Evolutionary conservation across 2,797 vertebrate genomes (phyloP), one percentile per base, ranked within the genome.

Genomic region (Danio jaintianensis): DNA sequence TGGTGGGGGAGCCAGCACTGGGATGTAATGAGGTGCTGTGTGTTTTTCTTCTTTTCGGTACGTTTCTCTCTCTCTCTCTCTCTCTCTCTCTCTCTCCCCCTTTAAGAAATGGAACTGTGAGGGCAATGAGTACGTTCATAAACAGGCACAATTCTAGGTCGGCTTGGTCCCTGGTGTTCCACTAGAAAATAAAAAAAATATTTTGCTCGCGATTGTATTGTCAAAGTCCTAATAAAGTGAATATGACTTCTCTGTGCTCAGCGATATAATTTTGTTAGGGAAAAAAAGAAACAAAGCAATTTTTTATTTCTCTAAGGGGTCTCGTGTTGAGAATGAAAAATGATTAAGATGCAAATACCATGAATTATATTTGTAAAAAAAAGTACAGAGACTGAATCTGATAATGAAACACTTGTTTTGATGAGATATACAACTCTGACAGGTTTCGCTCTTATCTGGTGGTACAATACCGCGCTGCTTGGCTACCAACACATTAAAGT

Each of bases 71-170:
- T 72, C 53, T 48, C 80, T 50, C 66, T 75, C 20, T 53, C 48
- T 61, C 16, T 13, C 10, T 67, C 67, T 76, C 67, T 70, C 58
- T 62, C 83, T 83, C 80, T 83, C 66, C 89, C 88, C 75, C 59
- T 90, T 89, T 91, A 90, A 88, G 85, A 92, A 92, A 91, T 92
- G 89, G 89, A 92, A 91, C 92, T 91, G 88, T 90, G 90, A 93
- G 92, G 90, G 92, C 91, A 90, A 91, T 83, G 90, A 85, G 92
- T 92, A 91, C 89, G 89, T 90, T 87, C 85, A 92, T 88, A 91
- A 92, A 89, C 87, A 92, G 90, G 89, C 91, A 85, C 86, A 89
- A 93, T 94, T 94, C 93, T 93, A 92, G 92, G 92, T 94, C 92
- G 90, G 89, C 88, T 92, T 86, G 82, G 89, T 94, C 93, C 93